These are phyloP conservation scores for Aplodontia rufa DNA, from an alignment of 2,113 vertebrate species.

Conservation along the genomic window DNA sequence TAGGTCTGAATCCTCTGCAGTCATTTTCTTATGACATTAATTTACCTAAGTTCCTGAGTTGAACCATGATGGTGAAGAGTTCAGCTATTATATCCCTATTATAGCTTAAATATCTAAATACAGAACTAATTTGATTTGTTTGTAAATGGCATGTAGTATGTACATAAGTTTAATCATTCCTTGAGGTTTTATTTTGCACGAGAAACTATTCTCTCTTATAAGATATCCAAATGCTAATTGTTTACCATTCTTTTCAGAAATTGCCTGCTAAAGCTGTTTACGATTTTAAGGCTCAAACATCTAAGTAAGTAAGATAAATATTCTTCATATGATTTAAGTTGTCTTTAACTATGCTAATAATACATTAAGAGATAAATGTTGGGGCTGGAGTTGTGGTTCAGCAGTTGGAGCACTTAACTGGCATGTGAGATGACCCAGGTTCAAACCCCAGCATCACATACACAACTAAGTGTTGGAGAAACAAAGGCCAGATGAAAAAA, in stretches of 20 bases:
- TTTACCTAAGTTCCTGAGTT: background rate
- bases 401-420: no score
- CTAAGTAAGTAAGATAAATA: conserved; percentile 93
- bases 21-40: background rate
- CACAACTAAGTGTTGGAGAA: no score
- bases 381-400: no score
- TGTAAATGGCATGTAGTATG: background rate
- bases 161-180: background rate
- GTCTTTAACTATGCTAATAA: background rate
- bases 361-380: background rate
- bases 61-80: background rate
- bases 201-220: background rate
- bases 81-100: background rate
- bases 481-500: no score
- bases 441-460: no score
- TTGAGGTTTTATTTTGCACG: background rate
- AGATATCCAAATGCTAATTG: conserved; percentile 50
- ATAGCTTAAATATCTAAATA: background rate
- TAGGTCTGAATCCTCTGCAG: background rate
- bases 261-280: conserved; percentile 97
- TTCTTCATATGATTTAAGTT: background rate
- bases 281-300: conserved; percentile 98
- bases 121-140: background rate
- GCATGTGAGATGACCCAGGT: no score
- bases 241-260: conserved; percentile 91